A percentile compares a stretch with the other conserved stretches of the same genome.
phyloP scores from a whole-genome alignment of 2,113 vertebrate species.

The Anguilla rostrata region DNA sequence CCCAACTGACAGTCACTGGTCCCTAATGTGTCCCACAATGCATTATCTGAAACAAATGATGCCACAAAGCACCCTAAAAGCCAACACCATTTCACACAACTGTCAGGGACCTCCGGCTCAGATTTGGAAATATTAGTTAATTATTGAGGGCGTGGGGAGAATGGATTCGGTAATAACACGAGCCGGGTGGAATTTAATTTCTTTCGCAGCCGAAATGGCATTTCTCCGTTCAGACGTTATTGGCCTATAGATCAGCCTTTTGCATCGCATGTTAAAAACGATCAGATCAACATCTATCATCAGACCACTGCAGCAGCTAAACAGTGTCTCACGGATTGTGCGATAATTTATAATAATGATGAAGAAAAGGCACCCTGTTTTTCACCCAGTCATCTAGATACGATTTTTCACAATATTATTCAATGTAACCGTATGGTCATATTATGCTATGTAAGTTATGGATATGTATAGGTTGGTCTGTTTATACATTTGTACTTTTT shows the following conservation, averaged over 20 bases:
- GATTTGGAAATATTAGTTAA: conserved; percentile 48
- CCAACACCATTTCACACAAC: conserved; percentile 22
- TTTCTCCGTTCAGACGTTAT: conserved; percentile 33
- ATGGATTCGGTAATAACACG: conserved; percentile 10
- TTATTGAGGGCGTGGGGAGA: conserved; percentile 25
- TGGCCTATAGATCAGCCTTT: conserved; percentile 33
- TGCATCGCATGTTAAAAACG: conserved; percentile 26
- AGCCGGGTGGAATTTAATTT: conserved; percentile 15
- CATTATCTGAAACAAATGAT: conserved; percentile 29
- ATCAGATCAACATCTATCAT: conserved; percentile 34
- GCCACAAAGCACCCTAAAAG: conserved; percentile 16
- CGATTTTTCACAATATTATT: not conserved
- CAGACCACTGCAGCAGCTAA: not conserved
- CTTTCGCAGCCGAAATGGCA: conserved; percentile 23
- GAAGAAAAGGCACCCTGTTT: not conserved
- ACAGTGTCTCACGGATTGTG: not conserved
- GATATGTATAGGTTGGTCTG: not conserved
- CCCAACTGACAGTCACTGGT: conserved; percentile 13
- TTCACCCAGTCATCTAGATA: not conserved
- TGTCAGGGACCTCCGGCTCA: conserved; percentile 27
- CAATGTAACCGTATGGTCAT: not conserved
- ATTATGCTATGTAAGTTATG: not conserved
- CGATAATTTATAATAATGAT: not conserved
- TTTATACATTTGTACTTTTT: too few species aligned
- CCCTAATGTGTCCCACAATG: conserved; percentile 34